Conservation (phyloP, 2,888 invertebrate genomes). For the Lamellibrachia columna region DNA sequence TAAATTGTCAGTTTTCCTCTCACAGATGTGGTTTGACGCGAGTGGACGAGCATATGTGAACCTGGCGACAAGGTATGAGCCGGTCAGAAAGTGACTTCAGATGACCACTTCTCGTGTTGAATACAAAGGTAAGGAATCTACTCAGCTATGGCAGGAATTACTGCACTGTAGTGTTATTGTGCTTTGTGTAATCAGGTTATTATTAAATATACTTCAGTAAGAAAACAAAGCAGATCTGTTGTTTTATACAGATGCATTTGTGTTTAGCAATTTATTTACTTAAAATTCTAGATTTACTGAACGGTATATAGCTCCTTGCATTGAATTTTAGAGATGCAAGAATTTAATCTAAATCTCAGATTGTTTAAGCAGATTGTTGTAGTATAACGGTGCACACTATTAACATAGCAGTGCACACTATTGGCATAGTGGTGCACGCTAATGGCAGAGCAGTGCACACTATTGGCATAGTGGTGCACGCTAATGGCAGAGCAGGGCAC, state of each 20-base stretch:
- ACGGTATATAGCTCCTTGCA: too few species aligned
- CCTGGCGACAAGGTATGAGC: conserved; percentile 59
- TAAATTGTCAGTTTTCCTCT: conserved; percentile 26
- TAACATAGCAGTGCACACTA: background rate
- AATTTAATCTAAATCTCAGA: too few species aligned
- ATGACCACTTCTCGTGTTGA: background rate
- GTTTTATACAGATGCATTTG: too few species aligned
- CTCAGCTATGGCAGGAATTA: background rate
- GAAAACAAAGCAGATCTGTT: too few species aligned
- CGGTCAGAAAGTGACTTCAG: conserved; percentile 50
- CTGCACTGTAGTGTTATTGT: background rate
- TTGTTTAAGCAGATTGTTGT: background rate
- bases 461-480: too few species aligned
- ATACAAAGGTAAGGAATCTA: background rate
- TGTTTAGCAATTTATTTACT: too few species aligned
- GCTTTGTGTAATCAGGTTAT: background rate
- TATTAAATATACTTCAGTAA: background rate
- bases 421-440: background rate
- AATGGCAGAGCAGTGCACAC: background rate
- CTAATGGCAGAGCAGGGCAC: too few species aligned
- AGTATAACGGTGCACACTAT: background rate
- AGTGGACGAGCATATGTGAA: conserved; percentile 58
- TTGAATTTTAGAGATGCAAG: too few species aligned
- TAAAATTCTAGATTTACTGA: too few species aligned
- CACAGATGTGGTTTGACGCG: conserved; percentile 62